Evolutionary conservation across 2,113 vertebrate species (phyloP), one percentile per base, ranked within the genome.

Genomic region (Eonycteris spelaea): DNA sequence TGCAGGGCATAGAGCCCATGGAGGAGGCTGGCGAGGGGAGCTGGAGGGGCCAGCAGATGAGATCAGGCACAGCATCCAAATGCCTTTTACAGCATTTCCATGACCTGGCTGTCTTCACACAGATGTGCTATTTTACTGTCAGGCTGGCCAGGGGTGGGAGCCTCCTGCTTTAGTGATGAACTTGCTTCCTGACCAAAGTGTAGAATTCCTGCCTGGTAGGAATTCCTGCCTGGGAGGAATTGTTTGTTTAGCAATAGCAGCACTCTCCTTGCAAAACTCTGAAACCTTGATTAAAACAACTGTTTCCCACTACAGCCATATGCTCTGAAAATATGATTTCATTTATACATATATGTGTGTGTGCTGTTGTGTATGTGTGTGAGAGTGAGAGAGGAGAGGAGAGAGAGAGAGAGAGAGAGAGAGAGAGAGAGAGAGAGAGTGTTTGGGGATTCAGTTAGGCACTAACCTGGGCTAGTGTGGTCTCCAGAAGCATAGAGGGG

Each of bases 81-180:
- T 40, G 33, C 35, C 74, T 16, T 21, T 48, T 51, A 2, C 9
- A n/a, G 59, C 87, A 6, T 65, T 22, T 38, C 59, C 30, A 3
- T 1, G 55, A n/a, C 19, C 57, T 73, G 18, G 12, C 61, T 59
- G 10, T 28, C 45, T 92, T 48, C 38, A n/a, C 38, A 30, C 6
- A 61, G 61, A 40, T 13, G 12, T 9, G 53, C 65, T 38, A 0
- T 70, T 33, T 59, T 6, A 73, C 80, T 19, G 19, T 12, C 45
- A 67, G 48, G 5, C 7, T 4, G 4, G 6, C n/a, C 19, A 0
- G 0, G 14, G 30, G 13, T 45, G 7, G 13, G 43, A 63, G 6
- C 35, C 19, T 73, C 53, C 35, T 1, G 5, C 11, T 35, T 84
- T 26, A 7, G 53, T 18, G 55, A 87, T 9, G 38, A 71, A 3